Evolutionary conservation across 2,888 invertebrate genomes (phyloP).

Genomic region (Galerucella nymphaeae): DNA sequence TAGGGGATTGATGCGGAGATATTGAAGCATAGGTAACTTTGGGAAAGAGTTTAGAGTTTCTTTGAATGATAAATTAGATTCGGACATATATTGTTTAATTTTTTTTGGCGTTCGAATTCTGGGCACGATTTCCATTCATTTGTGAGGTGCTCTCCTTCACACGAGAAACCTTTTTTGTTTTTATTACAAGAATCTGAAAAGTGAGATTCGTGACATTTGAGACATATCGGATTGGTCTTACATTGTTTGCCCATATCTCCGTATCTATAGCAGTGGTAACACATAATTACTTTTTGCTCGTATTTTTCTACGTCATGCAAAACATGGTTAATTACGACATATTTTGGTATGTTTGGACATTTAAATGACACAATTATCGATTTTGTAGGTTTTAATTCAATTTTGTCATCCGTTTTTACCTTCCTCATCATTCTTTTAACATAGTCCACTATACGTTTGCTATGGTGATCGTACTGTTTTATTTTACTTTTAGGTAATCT

Average conservation of each 20-base stretch:
- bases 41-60: slow-evolving; percentile 7
- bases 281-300: no score
- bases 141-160: slow-evolving; percentile 19
- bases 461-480: neutral
- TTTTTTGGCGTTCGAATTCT: slow-evolving; percentile 22
- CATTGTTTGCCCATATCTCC: no score
- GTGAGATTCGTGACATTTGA: no score
- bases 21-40: slow-evolving; percentile 18
- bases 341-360: neutral
- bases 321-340: no score
- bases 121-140: slow-evolving; percentile 13
- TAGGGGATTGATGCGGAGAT: neutral
- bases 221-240: no score
- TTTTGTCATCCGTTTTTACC: neutral
- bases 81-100: neutral
- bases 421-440: slow-evolving; percentile 4
- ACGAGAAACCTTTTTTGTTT: no score
- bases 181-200: no score
- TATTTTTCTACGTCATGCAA: no score
- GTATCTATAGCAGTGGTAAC: no score
- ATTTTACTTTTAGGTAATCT: slow-evolving; percentile 3
- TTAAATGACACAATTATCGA: slow-evolving; percentile 8
- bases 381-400: slow-evolving; percentile 7
- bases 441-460: neutral
- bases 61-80: slow-evolving; percentile 15